A percentile compares a stretch with the other conserved stretches of the same genome.
Conservation (phyloP, 2,113 vertebrate species). For the rat (Rattus norvegicus) region GRCr8 NC_086022.1:106484001-106484500, state of each 20-base stretch:
- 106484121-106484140: too few species aligned
- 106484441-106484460: background rate
- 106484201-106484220: too few species aligned
- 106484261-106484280: too few species aligned
- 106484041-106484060: background rate
- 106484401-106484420: too few species aligned
- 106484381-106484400: constrained; percentile 31
- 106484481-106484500: background rate
- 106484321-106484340: background rate
- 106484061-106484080: background rate
- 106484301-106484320: background rate
- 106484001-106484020: background rate
- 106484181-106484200: too few species aligned
- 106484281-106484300: background rate
- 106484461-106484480: background rate
- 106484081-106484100: too few species aligned
- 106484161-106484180: too few species aligned
- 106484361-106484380: background rate
- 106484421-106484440: background rate
- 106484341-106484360: background rate
- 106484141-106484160: too few species aligned
- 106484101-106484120: too few species aligned
- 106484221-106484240: too few species aligned
- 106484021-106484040: background rate
- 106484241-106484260: too few species aligned